phyloP scores from a whole-genome alignment of 2,888 invertebrate species.

The Nomada lathburiana region DNA sequence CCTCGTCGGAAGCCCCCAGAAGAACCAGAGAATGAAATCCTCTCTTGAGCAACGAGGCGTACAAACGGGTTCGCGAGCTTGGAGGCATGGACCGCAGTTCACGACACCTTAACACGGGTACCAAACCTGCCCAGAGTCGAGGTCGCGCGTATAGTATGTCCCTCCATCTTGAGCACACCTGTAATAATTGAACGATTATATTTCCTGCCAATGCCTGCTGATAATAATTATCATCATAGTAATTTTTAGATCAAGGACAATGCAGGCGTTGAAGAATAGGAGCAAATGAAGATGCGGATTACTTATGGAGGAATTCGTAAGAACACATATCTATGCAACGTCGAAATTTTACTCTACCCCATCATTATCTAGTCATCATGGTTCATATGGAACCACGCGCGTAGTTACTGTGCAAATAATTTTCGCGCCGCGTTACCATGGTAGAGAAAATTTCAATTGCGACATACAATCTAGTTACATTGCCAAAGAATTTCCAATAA shows the following conservation, averaged over 20 bases:
- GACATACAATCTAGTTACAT: no score
- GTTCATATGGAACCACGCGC: no score
- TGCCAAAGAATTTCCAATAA: no score
- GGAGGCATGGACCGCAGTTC: constrained; percentile 89
- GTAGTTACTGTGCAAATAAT: no score
- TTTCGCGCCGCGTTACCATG: no score
- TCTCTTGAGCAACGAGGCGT: constrained; percentile 92
- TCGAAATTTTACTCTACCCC: no score
- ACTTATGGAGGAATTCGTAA: no score
- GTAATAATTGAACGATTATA: constrained; percentile 35
- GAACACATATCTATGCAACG: no score
- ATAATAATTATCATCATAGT: neutral
- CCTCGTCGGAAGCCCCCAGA: constrained; percentile 95
- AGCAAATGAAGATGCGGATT: no score
- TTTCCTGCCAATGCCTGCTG: neutral
- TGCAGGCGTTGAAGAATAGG: neutral
- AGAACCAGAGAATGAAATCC: constrained; percentile 94
- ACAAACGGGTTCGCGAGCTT: constrained; percentile 88
- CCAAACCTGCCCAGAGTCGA: constrained; percentile 94
- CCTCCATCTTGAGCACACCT: constrained; percentile 94
- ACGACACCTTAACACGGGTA: constrained; percentile 94
- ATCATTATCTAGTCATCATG: no score
- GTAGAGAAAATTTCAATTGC: no score
- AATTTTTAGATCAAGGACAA: neutral
- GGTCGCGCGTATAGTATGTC: constrained; percentile 94